Evolutionary conservation across 2,888 invertebrate species (phyloP).

Genomic region (Apotomis turbidana): DNA sequence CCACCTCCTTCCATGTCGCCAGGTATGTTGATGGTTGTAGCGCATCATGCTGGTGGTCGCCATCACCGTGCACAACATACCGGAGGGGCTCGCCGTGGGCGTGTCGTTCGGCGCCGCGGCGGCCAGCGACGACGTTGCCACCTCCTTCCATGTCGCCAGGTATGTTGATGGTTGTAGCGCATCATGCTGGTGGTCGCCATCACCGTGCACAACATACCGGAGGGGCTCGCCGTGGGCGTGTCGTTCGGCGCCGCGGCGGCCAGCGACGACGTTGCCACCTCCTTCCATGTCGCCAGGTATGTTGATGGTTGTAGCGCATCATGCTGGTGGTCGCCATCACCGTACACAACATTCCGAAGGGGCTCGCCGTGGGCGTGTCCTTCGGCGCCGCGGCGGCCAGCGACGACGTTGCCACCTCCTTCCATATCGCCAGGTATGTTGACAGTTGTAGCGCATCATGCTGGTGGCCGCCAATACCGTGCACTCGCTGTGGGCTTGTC

Average conservation of each 20-base stretch:
- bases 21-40: constrained; percentile 90
- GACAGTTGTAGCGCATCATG: constrained; percentile 93
- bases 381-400: constrained; percentile 97
- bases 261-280: constrained; percentile 88
- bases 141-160: constrained; percentile 67
- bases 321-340: constrained; percentile 98
- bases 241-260: constrained; percentile 97
- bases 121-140: constrained; percentile 90
- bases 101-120: constrained; percentile 98
- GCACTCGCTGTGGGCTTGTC: constrained; percentile 98
- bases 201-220: constrained; percentile 95
- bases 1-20: constrained; percentile 74
- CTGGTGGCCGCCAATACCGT: constrained; percentile 98
- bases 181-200: constrained; percentile 98
- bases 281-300: constrained; percentile 67
- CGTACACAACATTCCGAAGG: constrained; percentile 94
- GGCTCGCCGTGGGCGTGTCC: constrained; percentile 98
- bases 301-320: constrained; percentile 93
- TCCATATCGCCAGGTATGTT: constrained; percentile 64
- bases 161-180: constrained; percentile 90
- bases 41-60: constrained; percentile 97
- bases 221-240: constrained; percentile 98
- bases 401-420: constrained; percentile 86
- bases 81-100: constrained; percentile 97
- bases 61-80: constrained; percentile 96